Conservation (phyloP, 2,797 vertebrate species). For the Channallabes apus region DNA sequence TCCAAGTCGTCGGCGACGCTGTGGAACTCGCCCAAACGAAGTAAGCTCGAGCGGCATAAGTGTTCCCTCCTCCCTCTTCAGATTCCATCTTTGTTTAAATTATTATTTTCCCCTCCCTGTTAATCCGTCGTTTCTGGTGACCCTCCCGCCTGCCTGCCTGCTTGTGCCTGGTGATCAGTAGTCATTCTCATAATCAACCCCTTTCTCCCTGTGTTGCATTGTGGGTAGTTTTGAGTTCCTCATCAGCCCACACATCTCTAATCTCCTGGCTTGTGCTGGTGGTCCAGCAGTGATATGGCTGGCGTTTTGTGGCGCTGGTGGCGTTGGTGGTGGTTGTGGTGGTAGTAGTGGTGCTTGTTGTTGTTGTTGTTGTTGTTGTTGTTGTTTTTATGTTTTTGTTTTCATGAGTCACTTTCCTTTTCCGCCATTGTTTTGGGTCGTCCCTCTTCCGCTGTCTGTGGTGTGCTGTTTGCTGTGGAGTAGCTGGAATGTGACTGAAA, state of each 20-base stretch:
- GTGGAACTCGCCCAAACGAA: slow-evolving; percentile 99
- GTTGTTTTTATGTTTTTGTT: slow-evolving; percentile 37
- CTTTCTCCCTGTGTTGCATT: slow-evolving; percentile 70
- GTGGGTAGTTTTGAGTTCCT: slow-evolving; percentile 59
- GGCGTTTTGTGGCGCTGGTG: slow-evolving; percentile 22
- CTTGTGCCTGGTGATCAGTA: slow-evolving; percentile 74
- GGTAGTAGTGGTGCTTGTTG: slow-evolving; percentile 39
- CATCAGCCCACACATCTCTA: slow-evolving; percentile 63
- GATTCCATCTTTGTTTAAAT: slow-evolving; percentile 23
- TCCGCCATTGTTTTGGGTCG: slow-evolving; percentile 50
- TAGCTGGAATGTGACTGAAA: slow-evolving; percentile 8
- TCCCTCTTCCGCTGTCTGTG: slow-evolving; percentile 55
- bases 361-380: slow-evolving; percentile 29
- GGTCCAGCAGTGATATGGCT: slow-evolving; percentile 28
- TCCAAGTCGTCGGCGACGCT: slow-evolving; percentile 99
- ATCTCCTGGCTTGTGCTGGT: slow-evolving; percentile 60
- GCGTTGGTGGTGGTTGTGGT: slow-evolving; percentile 39
- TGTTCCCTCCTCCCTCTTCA: slow-evolving; percentile 56
- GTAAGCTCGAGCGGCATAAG: slow-evolving; percentile 82
- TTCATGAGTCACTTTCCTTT: slow-evolving; percentile 44
- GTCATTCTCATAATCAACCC: slow-evolving; percentile 67
- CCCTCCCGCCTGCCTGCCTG: slow-evolving; percentile 74
- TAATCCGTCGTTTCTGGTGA: slow-evolving; percentile 68
- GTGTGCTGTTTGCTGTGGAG: slow-evolving; percentile 53
- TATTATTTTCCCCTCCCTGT: neutral